These are phyloP conservation scores for Geococcyx californianus DNA, from an alignment of 2,113 vertebrate species.

Conservation along the genomic window DNA sequence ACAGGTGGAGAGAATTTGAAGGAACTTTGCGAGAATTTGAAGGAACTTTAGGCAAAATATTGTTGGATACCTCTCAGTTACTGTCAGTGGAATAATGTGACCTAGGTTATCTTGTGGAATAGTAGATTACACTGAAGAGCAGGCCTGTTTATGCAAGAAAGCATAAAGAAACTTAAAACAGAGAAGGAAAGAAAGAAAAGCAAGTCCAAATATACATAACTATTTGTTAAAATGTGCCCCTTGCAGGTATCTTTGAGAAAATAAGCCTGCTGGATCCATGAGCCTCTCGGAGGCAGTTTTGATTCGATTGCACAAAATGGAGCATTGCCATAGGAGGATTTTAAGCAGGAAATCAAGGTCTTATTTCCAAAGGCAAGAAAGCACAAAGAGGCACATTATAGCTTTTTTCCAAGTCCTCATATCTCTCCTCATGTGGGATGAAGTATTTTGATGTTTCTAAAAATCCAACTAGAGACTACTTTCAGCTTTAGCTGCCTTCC, in stretches of 20 bases:
- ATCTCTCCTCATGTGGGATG: not conserved
- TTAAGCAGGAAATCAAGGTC: not conserved
- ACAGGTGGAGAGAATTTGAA: not conserved
- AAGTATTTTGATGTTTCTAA: not conserved
- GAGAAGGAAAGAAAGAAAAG: not conserved
- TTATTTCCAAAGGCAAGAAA: not conserved
- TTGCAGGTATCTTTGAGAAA: not conserved
- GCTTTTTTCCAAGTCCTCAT: fast-evolving
- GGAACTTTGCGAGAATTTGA: not conserved
- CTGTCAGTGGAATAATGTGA: not conserved
- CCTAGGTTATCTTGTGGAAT: not conserved
- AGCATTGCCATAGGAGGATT: not conserved
- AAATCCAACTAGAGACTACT: not conserved
- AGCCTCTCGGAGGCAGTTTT: not conserved
- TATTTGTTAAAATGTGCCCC: not conserved
- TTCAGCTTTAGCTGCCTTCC: not conserved
- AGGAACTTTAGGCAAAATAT: not conserved
- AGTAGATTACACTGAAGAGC: not conserved
- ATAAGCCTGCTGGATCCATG: not conserved
- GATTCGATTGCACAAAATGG: not conserved
- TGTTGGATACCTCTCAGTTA: not conserved
- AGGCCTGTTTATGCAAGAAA: not conserved
- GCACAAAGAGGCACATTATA: not conserved
- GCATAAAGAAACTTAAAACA: not conserved
- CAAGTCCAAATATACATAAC: not conserved